phyloP scores from a whole-genome alignment of 2,797 vertebrate genomes.

The Oryzias dopingdopingensis region DNA sequence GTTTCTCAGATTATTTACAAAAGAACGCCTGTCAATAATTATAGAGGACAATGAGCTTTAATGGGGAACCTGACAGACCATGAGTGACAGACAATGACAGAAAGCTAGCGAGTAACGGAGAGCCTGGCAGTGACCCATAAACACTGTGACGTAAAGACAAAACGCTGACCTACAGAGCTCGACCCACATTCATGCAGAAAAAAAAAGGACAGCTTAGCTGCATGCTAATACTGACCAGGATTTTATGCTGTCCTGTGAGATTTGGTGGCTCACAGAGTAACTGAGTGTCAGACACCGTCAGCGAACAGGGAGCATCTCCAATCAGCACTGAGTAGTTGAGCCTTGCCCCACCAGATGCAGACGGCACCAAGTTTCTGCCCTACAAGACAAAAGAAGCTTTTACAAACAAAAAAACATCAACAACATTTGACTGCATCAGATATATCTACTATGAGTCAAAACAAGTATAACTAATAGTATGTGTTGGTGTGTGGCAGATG shows the following conservation, averaged over 20 bases:
- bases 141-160: slow-evolving; percentile 41
- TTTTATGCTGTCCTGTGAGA: slow-evolving; percentile 92
- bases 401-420: not conserved
- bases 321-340: slow-evolving; percentile 94
- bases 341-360: slow-evolving; percentile 86
- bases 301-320: slow-evolving; percentile 86
- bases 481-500: too few relatives aligned
- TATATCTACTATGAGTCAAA: too few relatives aligned
- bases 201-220: not conserved
- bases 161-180: slow-evolving; percentile 45
- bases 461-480: too few relatives aligned
- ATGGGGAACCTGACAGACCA: slow-evolving; percentile 57
- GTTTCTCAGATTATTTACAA: slow-evolving; percentile 38
- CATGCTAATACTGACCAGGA: slow-evolving; percentile 71
- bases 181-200: slow-evolving; percentile 52
- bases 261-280: slow-evolving; percentile 92
- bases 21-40: slow-evolving; percentile 52
- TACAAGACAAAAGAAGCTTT: slow-evolving; percentile 49
- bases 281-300: slow-evolving; percentile 93
- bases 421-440: not conserved
- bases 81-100: slow-evolving; percentile 67
- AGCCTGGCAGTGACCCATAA: slow-evolving; percentile 64
- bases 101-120: slow-evolving; percentile 48
- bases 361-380: slow-evolving; percentile 93
- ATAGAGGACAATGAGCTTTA: slow-evolving; percentile 29